Base-by-base conservation (phyloP, 2,113 vertebrate genomes). In the Malurus melanocephalus region DNA sequence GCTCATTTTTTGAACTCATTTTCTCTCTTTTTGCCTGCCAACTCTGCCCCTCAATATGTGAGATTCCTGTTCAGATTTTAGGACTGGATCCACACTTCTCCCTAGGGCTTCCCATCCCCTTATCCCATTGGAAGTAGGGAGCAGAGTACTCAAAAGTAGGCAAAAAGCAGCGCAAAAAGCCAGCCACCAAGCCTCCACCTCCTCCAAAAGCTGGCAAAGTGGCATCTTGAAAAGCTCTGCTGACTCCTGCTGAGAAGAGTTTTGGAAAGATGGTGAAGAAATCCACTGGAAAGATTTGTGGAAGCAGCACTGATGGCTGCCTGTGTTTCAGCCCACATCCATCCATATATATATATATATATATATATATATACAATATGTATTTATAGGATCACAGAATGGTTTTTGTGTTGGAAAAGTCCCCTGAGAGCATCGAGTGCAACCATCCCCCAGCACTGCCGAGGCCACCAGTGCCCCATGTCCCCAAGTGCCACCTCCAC, bases 301-400 rank as follows among this genome's bases (percentile, higher is more conserved):
- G 20, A 40, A 69, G 16, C 43, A 65, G 51, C 55, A 9, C 46
- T n/a, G 53, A 14, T 43, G 24, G 38, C 67, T 59, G 49, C 23
- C 20, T 7, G 3, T 40, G 30, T 51, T 71, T 51, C 53, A 23
- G 45, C 53, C 49, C 33, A 24, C 42, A 7, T 4, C 13, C 10
- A 14, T 4, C 11, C 0, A 27, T 7, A 15, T 2, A 42, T 9
- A 15, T 14, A 16, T 28, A 10, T 19, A 15, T 18, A 9, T 17
- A 8, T n/a, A n/a, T 43, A 27, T 40, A 20, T n/a, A 42, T 49
- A 43, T 24, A 38, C 21, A 35, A 9, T 30, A 19, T 3, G 13
- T 18, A 55, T 56, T 42, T 56, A 19, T 35, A 13, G 17, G 43
- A 22, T 45, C 43, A 57, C 22, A 16, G 35, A 57, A 45, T 23